phyloP scores from a whole-genome alignment of 2,888 invertebrate genomes.

The Epinotia bilunana region DNA sequence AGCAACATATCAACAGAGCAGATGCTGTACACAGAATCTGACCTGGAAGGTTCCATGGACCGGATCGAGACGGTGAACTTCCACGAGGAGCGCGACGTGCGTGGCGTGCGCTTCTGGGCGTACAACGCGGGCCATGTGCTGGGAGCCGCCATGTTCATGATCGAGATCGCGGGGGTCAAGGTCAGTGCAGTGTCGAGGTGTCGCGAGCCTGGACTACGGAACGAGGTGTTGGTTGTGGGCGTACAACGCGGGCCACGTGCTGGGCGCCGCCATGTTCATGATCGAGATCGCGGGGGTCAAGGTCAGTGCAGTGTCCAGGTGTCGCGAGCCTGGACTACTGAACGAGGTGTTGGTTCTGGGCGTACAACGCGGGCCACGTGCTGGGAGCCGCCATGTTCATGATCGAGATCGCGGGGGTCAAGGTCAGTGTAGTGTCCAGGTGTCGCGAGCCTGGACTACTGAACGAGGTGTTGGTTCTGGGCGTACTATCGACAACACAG shows the following conservation, averaged over 20 bases:
- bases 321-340: too few species aligned
- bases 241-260: too few species aligned
- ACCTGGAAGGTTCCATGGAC: slow-evolving; percentile 98
- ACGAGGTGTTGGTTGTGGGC: too few species aligned
- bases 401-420: too few species aligned
- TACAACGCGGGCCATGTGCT: slow-evolving; percentile 99
- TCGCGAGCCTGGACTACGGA: too few species aligned
- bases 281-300: slow-evolving; percentile 99
- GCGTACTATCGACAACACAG: too few species aligned
- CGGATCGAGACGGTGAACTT: slow-evolving; percentile 99
- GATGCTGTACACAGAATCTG: slow-evolving; percentile 98
- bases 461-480: too few species aligned
- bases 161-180: slow-evolving; percentile 99
- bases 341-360: too few species aligned
- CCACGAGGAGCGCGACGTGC: slow-evolving; percentile 98
- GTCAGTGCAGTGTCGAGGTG: slow-evolving; percentile 74
- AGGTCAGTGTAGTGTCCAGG: too few species aligned
- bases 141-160: slow-evolving; percentile 99
- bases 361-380: too few species aligned
- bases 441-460: too few species aligned
- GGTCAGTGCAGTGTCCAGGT: slow-evolving; percentile 77
- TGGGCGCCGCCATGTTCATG: slow-evolving; percentile 82
- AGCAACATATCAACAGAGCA: slow-evolving; percentile 98
- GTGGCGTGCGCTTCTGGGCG: slow-evolving; percentile 98
- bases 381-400: too few species aligned